phyloP scores from a whole-genome alignment of 35 echinoderm and acorn worm genomes.

The Heliocidaris tuberculata region DNA sequence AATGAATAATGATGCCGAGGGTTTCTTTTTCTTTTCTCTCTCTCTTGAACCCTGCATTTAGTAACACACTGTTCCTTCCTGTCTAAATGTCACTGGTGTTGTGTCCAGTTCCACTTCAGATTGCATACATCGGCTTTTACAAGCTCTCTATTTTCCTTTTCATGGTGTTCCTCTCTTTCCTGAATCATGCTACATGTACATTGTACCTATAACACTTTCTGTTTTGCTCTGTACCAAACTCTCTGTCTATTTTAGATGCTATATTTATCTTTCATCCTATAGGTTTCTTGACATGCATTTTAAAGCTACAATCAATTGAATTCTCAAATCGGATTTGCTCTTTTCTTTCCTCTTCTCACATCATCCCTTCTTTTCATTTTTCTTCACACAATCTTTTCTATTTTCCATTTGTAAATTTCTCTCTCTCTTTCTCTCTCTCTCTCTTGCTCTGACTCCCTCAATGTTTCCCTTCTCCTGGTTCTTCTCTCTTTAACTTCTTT shows the following conservation, averaged over 20 bases:
- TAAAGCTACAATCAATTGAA: background rate
- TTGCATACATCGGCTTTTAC: background rate
- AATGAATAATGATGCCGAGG: background rate
- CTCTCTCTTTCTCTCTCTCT: background rate
- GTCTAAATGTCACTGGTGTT: slow-evolving; percentile 3
- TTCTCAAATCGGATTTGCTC: background rate
- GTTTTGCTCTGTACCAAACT: background rate
- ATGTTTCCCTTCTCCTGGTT: background rate
- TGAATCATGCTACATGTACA: too few species aligned
- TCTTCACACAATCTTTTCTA: too few species aligned
- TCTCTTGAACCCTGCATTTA: background rate
- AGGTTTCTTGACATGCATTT: background rate
- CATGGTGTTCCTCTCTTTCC: background rate
- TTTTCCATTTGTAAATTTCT: too few species aligned
- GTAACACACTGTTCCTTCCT: background rate
- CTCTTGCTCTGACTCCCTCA: background rate
- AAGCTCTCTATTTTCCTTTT: background rate
- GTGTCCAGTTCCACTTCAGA: background rate
- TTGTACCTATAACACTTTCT: background rate
- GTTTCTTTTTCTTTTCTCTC: background rate
- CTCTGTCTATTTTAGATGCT: too few species aligned
- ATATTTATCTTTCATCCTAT: background rate
- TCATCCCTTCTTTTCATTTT: too few species aligned
- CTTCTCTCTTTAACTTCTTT: background rate
- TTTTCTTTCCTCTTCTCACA: background rate